Evolutionary conservation across 2,113 vertebrate species (phyloP).

Genomic region (Uria lomvia): DNA sequence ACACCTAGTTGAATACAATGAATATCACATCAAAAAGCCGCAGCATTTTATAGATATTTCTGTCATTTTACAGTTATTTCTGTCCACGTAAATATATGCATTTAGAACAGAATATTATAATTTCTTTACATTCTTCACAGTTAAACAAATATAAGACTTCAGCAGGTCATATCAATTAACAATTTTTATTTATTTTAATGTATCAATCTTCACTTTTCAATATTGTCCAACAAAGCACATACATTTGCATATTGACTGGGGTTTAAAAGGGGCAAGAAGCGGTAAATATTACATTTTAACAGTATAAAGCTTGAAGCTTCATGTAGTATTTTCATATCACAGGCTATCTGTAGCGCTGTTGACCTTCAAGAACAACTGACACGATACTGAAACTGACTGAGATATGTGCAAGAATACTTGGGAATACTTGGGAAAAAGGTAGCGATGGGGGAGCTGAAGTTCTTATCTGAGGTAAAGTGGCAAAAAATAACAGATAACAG

Average conservation of each 20-base stretch:
- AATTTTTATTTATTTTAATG: background rate
- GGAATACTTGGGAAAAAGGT: background rate
- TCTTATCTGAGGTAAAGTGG: background rate
- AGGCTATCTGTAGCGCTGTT: background rate
- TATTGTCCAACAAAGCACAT: background rate
- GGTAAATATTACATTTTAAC: background rate
- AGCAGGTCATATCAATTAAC: background rate
- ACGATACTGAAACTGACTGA: background rate
- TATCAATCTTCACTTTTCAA: background rate
- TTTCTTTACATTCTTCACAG: background rate
- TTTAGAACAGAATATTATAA: background rate
- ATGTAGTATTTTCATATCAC: background rate
- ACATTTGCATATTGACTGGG: background rate
- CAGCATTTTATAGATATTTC: background rate
- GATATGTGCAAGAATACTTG: background rate
- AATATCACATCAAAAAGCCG: background rate
- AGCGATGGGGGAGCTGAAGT: background rate
- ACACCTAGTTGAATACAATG: background rate
- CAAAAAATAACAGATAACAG: background rate
- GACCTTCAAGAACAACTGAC: background rate
- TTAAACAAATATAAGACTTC: background rate
- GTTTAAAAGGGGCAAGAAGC: background rate
- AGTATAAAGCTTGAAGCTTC: background rate
- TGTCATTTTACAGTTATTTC: background rate
- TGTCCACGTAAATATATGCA: background rate